Base-by-base conservation (phyloP, 2,113 vertebrate species). In the Megaceryle torquata region DNA sequence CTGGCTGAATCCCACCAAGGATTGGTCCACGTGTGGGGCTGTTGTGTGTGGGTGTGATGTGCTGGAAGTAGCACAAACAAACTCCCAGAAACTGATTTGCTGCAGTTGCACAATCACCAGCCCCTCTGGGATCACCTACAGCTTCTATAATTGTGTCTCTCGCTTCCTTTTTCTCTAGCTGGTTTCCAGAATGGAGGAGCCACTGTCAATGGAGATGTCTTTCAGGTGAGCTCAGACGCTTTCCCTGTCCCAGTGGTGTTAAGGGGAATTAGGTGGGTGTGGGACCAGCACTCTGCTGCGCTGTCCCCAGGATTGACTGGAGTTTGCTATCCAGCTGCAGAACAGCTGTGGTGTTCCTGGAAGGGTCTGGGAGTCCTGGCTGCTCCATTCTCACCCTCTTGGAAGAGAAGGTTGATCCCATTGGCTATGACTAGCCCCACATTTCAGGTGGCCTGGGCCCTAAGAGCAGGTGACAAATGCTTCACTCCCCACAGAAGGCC, bases 131-230 rank as follows among this genome's bases (percentile, higher is more conserved):
- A 51, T 89, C 20, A 53, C 15, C 13, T 92, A 16, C 91, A 92
- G 43, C 53, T 92, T 53, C 77, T 33, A n/a, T 57, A 92, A 29
- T 64, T 82, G 13, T 86, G 53, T 64, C 70, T 91, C 24, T 97
- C 70, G 93, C 50, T 95, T 96, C 90, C 74, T 70, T 88, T 63
- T 85, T 37, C 31, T 91, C 13, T 19, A 99, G 98, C 97, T 97
- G 98, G 79, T 60, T 98, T 99, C 92, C 98, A 97, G 90, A 99
- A 98, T n/a, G 97, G 98, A 84, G 97, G 97, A 57, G 93, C 98
- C 43, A 97, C 98, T 25, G 87, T 99, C 94, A 99, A 99, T 68
- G 99, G 99, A 91, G 99, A 99, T 35, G 78, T 99, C 89, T 99
- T 98, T 97, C 98, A 99, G 99, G 99, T 99, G 94, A 98, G 96